Evolutionary conservation across 1,140 invertebrate species (phyloP).

Genomic region (Sipha flava): DNA sequence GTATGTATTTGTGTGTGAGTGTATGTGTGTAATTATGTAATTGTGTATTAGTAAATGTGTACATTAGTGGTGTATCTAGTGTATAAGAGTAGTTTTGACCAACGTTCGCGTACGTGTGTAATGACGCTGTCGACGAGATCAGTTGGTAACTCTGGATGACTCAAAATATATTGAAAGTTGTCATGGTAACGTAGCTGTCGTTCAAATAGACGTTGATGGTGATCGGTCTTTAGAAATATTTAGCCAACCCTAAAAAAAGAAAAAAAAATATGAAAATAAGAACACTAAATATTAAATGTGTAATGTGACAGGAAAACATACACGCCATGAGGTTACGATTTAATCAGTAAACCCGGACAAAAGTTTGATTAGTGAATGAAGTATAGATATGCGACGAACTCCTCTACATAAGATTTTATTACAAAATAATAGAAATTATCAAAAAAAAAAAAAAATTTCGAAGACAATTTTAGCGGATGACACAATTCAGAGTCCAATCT

Average conservation of each 20-base stretch:
- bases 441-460: too few species aligned
- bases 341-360: too few species aligned
- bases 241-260: background rate
- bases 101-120: conserved; percentile 31
- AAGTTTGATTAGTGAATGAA: too few species aligned
- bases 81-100: conserved; percentile 29
- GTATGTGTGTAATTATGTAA: background rate
- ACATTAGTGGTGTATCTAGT: background rate
- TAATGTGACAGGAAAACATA: too few species aligned
- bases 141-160: conserved; percentile 31
- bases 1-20: background rate
- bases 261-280: background rate
- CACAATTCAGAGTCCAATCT: too few species aligned
- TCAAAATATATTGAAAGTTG: conserved; percentile 25
- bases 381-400: too few species aligned
- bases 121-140: conserved; percentile 33
- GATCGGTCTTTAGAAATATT: background rate
- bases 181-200: conserved; percentile 21
- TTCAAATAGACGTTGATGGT: background rate
- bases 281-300: too few species aligned
- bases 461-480: too few species aligned
- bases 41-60: background rate
- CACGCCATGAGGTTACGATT: too few species aligned
- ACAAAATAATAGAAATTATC: too few species aligned
- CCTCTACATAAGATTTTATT: too few species aligned